phyloP scores from a whole-genome alignment of 2,888 invertebrate genomes.

The Sinohyriopsis cumingii region DNA sequence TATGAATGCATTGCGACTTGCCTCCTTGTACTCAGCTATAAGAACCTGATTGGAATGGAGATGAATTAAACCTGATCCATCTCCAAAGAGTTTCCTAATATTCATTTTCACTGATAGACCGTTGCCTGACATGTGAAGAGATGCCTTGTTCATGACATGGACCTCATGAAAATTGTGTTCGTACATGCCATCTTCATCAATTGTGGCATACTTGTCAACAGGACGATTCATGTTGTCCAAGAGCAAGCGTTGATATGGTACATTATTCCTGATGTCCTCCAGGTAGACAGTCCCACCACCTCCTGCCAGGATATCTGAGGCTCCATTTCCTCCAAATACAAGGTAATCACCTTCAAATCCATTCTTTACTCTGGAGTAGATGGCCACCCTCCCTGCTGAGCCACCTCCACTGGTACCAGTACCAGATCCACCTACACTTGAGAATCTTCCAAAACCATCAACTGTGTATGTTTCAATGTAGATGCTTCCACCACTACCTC shows the following conservation, averaged over 20 bases:
- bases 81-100: conserved; percentile 40
- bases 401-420: conserved; percentile 45
- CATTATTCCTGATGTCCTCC: conserved; percentile 40
- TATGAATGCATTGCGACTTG: conserved; percentile 43
- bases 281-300: conserved; percentile 56
- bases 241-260: conserved; percentile 38
- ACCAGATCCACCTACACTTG: conserved; percentile 45
- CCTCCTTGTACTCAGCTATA: conserved; percentile 42
- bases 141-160: conserved; percentile 47
- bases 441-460: conserved; percentile 54
- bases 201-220: conserved; percentile 45
- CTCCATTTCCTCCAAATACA: conserved; percentile 43
- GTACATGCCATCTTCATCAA: conserved; percentile 38
- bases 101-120: conserved; percentile 29
- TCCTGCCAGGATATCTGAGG: conserved; percentile 30
- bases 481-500: conserved; percentile 61
- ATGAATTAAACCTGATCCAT: conserved; percentile 51
- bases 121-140: conserved; percentile 42
- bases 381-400: conserved; percentile 50
- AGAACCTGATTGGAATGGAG: conserved; percentile 42
- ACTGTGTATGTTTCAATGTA: conserved; percentile 40
- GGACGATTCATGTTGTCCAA: conserved; percentile 50
- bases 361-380: conserved; percentile 35
- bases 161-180: conserved; percentile 52
- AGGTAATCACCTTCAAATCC: conserved; percentile 44